These are phyloP conservation scores for Drymodes brunneopygia DNA, from an alignment of 2,113 vertebrate species.

Conservation along the genomic window DNA sequence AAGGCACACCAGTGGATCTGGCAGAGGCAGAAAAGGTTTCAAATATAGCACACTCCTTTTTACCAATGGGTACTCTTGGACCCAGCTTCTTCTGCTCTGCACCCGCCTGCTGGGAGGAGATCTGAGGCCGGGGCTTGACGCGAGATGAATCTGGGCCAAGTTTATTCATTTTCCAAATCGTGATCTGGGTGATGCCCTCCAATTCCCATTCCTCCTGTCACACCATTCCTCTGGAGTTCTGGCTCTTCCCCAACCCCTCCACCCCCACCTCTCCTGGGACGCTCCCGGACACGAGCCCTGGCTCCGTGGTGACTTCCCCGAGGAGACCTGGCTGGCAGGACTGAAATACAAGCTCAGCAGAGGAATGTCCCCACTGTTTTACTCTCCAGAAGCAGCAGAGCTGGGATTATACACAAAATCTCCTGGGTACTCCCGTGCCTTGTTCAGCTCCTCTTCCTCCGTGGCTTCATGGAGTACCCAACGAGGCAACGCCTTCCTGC, in stretches of 20 bases:
- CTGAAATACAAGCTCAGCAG: neutral
- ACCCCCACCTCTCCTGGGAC: neutral
- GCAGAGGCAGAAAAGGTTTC: neutral
- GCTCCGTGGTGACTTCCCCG: neutral
- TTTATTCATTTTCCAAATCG: neutral
- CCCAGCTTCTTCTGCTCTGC: neutral
- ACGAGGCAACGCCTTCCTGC: fast-evolving
- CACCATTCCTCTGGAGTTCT: neutral
- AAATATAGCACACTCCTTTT: neutral
- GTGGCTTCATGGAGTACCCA: fast-evolving
- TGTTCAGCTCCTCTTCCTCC: neutral
- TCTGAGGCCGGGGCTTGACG: neutral
- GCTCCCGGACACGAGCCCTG: neutral
- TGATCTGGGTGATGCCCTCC: neutral
- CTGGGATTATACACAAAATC: neutral
- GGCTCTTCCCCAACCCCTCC: neutral
- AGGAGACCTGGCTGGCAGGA: neutral
- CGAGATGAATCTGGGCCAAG: neutral
- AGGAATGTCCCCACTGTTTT: neutral
- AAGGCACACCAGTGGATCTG: neutral
- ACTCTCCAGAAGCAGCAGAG: neutral
- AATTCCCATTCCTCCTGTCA: neutral
- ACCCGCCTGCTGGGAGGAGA: neutral
- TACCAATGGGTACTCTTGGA: neutral
- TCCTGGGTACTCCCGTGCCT: fast-evolving